These are phyloP conservation scores for Laticauda colubrina DNA, from an alignment of 2,113 vertebrate genomes.

Conservation along the genomic window DNA sequence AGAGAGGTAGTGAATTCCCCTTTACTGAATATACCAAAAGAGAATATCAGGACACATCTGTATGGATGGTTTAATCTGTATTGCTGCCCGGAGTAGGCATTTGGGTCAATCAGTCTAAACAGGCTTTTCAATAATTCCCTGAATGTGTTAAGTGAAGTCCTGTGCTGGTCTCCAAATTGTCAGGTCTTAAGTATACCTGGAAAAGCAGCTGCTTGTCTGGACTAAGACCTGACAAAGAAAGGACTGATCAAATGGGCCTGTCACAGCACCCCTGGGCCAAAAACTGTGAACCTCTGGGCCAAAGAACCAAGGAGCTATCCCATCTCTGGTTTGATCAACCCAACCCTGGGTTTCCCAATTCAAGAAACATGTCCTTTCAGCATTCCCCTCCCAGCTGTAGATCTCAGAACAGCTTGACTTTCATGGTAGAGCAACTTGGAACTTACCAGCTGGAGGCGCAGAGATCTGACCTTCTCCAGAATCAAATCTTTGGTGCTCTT, in stretches of 20 bases:
- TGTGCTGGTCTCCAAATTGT: neutral
- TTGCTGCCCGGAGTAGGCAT: neutral
- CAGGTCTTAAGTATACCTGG: neutral
- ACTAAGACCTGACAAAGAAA: neutral
- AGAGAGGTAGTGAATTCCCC: neutral
- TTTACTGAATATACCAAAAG: neutral
- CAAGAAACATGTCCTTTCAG: neutral
- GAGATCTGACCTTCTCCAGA: neutral
- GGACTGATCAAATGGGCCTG: neutral
- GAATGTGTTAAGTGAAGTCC: neutral
- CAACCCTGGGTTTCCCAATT: neutral
- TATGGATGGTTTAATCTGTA: neutral
- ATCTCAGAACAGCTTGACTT: neutral
- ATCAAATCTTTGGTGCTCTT: neutral
- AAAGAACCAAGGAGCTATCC: neutral
- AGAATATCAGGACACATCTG: neutral
- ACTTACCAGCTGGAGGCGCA: neutral
- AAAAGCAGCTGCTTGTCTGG: neutral
- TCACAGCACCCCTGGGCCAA: neutral
- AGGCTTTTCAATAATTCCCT: neutral
- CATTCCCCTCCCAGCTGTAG: neutral
- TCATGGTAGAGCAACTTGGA: neutral
- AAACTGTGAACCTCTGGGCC: neutral
- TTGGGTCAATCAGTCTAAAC: neutral
- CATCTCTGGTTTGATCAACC: neutral